A percentile compares a stretch with the other conserved stretches of the same genome.
Evolutionary conservation across 2,888 invertebrate species (phyloP).

Genomic region (Phaonia tiefii): DNA sequence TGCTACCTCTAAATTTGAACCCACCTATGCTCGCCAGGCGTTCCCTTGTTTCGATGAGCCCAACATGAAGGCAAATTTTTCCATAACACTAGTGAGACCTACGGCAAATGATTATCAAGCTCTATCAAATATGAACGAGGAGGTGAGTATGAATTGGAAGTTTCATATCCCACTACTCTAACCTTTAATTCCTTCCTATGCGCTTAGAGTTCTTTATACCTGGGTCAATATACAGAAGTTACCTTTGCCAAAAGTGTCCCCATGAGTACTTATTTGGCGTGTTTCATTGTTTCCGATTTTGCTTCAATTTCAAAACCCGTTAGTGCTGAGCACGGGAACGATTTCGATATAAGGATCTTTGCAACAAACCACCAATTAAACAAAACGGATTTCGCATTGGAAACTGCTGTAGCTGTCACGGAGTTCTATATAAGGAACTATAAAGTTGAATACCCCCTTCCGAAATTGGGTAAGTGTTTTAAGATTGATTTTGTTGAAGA

Average conservation of each 20-base stretch:
- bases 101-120: conserved; percentile 85
- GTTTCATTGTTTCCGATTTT: conserved; percentile 96
- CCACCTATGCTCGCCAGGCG: conserved; percentile 95
- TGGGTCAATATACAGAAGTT: conserved; percentile 83
- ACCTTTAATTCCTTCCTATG: not conserved
- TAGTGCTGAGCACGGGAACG: conserved; percentile 81
- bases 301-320: conserved; percentile 81
- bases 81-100: conserved; percentile 88
- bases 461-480: conserved; percentile 92
- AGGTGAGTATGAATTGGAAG: conserved; percentile 29
- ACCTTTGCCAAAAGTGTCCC: conserved; percentile 90
- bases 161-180: too few species aligned
- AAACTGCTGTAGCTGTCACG: conserved; percentile 86
- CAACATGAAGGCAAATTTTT: conserved; percentile 91
- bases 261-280: conserved; percentile 96
- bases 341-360: conserved; percentile 87
- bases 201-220: conserved; percentile 30
- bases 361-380: conserved; percentile 87
- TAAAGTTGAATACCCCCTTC: conserved; percentile 90
- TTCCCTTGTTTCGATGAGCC: conserved; percentile 98
- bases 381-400: conserved; percentile 88
- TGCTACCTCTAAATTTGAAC: conserved; percentile 95
- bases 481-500: too few species aligned
- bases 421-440: conserved; percentile 93
- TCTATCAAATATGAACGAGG: conserved; percentile 88